phyloP scores from a whole-genome alignment of 2,797 vertebrate genomes.

The Epinephelus awoara region DNA sequence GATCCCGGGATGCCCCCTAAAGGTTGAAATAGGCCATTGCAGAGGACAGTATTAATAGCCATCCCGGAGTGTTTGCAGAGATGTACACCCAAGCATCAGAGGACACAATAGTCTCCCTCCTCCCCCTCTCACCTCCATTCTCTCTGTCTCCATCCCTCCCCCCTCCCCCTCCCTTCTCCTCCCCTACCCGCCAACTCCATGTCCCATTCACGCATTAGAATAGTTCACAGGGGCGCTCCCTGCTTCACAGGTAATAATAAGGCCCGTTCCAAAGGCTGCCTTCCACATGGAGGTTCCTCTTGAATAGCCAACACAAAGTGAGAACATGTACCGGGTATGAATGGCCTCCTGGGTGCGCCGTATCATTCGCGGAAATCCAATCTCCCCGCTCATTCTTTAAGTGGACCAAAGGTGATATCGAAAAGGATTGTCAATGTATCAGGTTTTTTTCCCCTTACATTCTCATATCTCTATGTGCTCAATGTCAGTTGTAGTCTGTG shows the following conservation, averaged over 20 bases:
- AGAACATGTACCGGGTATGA: slow-evolving; percentile 75
- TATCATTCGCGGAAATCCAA: slow-evolving; percentile 68
- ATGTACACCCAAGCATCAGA: slow-evolving; percentile 26
- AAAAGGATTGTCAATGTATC: slow-evolving; percentile 64
- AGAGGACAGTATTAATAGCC: slow-evolving; percentile 23
- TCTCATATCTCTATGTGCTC: slow-evolving; percentile 42
- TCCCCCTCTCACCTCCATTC: slow-evolving; percentile 19
- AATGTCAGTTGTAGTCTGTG: slow-evolving; percentile 29
- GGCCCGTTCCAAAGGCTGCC: slow-evolving; percentile 79
- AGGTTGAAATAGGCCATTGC: slow-evolving; percentile 68
- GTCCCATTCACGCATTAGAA: slow-evolving; percentile 79
- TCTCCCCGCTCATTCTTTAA: slow-evolving; percentile 73
- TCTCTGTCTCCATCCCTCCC: slow-evolving; percentile 4
- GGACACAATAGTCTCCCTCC: slow-evolving; percentile 49
- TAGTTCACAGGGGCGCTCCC: slow-evolving; percentile 78
- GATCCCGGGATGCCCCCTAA: slow-evolving; percentile 70
- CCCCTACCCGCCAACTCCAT: slow-evolving; percentile 15
- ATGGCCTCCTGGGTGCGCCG: slow-evolving; percentile 64
- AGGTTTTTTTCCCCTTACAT: slow-evolving; percentile 5
- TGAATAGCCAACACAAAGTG: slow-evolving; percentile 79
- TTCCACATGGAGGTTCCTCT: slow-evolving; percentile 79
- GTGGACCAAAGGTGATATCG: slow-evolving; percentile 73
- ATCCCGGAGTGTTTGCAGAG: slow-evolving; percentile 33
- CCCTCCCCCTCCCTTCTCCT: not conserved
- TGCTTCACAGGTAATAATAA: slow-evolving; percentile 83